Evolutionary conservation across 2,888 invertebrate genomes (phyloP).

Genomic region (Thysanoteuthis rhombus): DNA sequence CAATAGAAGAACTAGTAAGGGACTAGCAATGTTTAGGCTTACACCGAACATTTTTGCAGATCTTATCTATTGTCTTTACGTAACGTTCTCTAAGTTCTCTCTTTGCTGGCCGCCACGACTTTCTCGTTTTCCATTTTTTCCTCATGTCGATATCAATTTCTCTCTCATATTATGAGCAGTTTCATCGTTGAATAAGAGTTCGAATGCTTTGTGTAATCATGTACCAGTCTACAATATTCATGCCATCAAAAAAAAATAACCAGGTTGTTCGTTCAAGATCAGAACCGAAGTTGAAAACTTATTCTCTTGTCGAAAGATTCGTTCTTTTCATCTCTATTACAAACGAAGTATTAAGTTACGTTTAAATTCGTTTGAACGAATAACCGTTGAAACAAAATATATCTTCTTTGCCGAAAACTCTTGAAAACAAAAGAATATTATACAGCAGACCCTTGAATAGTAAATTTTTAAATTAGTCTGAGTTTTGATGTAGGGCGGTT

Average conservation of each 20-base stretch:
- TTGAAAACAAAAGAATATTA: neutral
- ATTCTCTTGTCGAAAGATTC: neutral
- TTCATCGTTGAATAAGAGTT: neutral
- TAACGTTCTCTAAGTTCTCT: neutral
- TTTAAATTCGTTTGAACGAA: neutral
- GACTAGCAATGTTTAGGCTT: neutral
- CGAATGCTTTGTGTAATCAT: neutral
- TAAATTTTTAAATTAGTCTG: no score
- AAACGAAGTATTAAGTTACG: neutral
- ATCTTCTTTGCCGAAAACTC: neutral
- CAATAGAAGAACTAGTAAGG: neutral
- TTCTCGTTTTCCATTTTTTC: neutral
- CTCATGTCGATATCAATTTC: neutral
- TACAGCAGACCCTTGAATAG: no score
- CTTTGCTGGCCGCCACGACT: neutral
- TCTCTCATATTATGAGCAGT: neutral
- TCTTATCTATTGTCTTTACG: conserved; percentile 12
- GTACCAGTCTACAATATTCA: neutral
- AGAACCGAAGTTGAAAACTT: neutral
- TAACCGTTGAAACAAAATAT: neutral
- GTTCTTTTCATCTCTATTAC: neutral
- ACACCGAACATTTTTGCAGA: neutral
- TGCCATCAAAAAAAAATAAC: neutral
- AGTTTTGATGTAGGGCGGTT: no score
- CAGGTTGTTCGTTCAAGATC: neutral